A percentile compares a stretch with the other conserved stretches of the same genome.
Evolutionary conservation across 2,888 invertebrate genomes (phyloP).

Genomic region (Chloroclysta siterata): DNA sequence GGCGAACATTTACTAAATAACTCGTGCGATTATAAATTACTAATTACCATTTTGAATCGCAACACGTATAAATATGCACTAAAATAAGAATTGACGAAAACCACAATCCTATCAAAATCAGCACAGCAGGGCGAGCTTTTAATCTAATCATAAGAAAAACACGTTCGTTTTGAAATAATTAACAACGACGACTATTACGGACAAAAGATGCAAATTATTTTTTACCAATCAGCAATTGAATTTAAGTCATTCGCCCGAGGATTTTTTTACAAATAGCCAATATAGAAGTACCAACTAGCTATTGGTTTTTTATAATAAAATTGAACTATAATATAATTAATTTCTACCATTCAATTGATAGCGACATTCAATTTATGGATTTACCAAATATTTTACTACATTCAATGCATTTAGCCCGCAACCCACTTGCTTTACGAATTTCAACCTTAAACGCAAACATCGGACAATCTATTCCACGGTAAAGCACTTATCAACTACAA

Average conservation of each 20-base stretch:
- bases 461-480: slow-evolving; percentile 31
- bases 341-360: background rate
- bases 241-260: background rate
- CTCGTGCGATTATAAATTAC: slow-evolving; percentile 45
- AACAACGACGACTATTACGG: background rate
- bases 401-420: slow-evolving; percentile 17
- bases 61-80: slow-evolving; percentile 46
- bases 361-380: slow-evolving; percentile 1
- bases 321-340: background rate
- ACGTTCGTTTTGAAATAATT: slow-evolving; percentile 8
- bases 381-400: slow-evolving; percentile 2
- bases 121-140: slow-evolving; percentile 29
- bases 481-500: slow-evolving; percentile 53
- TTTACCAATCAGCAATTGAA: background rate
- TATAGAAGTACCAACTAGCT: background rate
- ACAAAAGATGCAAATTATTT: background rate
- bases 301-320: background rate
- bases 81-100: slow-evolving; percentile 68
- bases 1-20: slow-evolving; percentile 59
- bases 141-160: slow-evolving; percentile 31
- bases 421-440: slow-evolving; percentile 15
- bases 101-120: slow-evolving; percentile 26
- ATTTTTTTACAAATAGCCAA: background rate
- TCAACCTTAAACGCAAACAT: slow-evolving; percentile 9
- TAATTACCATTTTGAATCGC: slow-evolving; percentile 42